Evolutionary conservation across 2,113 vertebrate genomes (phyloP).

Genomic region (Stercorarius parasiticus): DNA sequence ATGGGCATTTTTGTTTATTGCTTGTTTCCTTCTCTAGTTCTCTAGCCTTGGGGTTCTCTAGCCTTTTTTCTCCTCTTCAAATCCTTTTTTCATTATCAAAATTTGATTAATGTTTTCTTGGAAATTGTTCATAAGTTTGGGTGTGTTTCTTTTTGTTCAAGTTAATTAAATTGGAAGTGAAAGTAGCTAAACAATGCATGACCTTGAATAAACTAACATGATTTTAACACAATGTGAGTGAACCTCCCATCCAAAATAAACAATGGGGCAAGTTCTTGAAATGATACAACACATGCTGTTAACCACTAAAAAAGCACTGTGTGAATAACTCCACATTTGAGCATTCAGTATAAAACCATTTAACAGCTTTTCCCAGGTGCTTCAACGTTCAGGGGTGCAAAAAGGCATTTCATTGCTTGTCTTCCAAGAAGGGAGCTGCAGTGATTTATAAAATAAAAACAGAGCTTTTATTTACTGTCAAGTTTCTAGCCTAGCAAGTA

Average conservation of each 20-base stretch:
- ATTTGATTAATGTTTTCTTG: background rate
- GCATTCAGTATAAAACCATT: background rate
- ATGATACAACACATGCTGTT: background rate
- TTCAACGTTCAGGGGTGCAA: background rate
- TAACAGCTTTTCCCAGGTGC: background rate
- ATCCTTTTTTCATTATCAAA: background rate
- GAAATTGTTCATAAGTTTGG: constrained; percentile 14
- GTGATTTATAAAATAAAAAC: background rate
- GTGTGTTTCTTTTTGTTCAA: constrained; percentile 41
- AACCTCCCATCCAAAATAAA: constrained; percentile 29
- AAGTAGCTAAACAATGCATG: constrained; percentile 51
- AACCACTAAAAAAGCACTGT: background rate
- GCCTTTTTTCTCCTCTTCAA: background rate
- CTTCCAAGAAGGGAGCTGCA: background rate
- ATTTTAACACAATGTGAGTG: constrained; percentile 32
- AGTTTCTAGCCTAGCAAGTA: background rate
- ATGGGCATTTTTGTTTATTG: background rate
- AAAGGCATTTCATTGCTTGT: background rate
- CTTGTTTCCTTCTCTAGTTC: background rate
- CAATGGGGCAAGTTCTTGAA: background rate
- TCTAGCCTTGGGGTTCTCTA: background rate
- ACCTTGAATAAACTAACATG: constrained; percentile 34
- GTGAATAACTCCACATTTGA: background rate
- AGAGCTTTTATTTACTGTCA: background rate
- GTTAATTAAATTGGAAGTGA: constrained; percentile 46